phyloP scores from a whole-genome alignment of 1,140 invertebrate genomes.

The Hypothenemus hampei region DNA sequence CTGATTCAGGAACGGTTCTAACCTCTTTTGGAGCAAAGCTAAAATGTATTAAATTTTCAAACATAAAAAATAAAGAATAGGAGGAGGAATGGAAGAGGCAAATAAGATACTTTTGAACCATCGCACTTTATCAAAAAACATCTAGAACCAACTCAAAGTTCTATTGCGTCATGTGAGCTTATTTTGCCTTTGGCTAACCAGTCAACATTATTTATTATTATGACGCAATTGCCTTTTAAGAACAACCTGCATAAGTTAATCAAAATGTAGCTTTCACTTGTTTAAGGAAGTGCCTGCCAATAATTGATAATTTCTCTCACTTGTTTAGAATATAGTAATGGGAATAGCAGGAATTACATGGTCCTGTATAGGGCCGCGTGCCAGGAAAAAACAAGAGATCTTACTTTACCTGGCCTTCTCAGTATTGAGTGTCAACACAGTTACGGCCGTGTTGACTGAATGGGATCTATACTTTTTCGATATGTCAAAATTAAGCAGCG shows the following conservation, averaged over 20 bases:
- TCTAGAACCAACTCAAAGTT: too few relatives aligned
- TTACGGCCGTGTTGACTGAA: slow-evolving; percentile 48
- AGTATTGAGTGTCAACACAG: slow-evolving; percentile 45
- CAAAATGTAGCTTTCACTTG: background rate
- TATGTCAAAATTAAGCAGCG: slow-evolving; percentile 38
- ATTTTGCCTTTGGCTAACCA: background rate
- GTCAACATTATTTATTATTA: background rate
- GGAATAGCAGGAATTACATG: slow-evolving; percentile 46
- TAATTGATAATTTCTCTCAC: background rate
- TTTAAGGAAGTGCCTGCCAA: background rate
- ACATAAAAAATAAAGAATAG: too few relatives aligned
- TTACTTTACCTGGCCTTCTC: slow-evolving; percentile 47
- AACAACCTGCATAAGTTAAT: too few relatives aligned
- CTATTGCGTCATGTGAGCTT: background rate
- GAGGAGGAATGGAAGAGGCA: too few relatives aligned
- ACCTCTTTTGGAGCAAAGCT: too few relatives aligned
- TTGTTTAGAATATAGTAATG: slow-evolving; percentile 45
- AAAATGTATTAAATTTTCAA: too few relatives aligned
- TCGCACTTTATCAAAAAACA: too few relatives aligned
- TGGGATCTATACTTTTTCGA: slow-evolving; percentile 46
- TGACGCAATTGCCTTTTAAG: too few relatives aligned
- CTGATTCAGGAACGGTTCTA: too few relatives aligned
- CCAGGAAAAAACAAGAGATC: slow-evolving; percentile 44
- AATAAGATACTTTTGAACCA: too few relatives aligned
- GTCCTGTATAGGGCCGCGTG: slow-evolving; percentile 44